Base-by-base conservation (phyloP, 2,113 vertebrate species). In the Xiphophorus maculatus region DNA sequence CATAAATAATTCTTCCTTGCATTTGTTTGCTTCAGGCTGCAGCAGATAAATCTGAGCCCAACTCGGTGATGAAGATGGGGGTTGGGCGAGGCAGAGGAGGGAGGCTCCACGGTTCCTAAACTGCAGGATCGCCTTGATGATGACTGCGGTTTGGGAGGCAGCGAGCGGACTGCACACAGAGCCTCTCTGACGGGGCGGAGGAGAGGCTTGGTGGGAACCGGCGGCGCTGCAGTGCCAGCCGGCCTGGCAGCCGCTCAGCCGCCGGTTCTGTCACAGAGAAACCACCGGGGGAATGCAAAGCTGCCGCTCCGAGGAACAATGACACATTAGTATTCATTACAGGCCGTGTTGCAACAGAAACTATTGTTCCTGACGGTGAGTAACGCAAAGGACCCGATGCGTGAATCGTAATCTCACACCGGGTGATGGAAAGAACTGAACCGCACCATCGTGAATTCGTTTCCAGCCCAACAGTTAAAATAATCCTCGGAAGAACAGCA, bases 211-310 rank as follows among this genome's bases (percentile, higher is more conserved):
- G 44, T 58, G 77, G 32, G 83, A 63, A 80, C 62, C 77, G 13
- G 76, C 0, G 48, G 84, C 63, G 64, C 77, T 27, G 58, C 77
- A 60, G 90, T 84, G 80, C 82, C 89, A 82, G 79, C 72, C 12
- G 3, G 35, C 35, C 65, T 66, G 65, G 79, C 77, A 83, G 85
- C 86, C 80, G 66, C 22, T 19, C 79, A 75, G 85, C 80, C 61
- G 76, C 76, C 79, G 79, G 60, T 32, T 64, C 74, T 63, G 72
- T 64, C 77, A 76, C 58, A 48, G 75, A 83, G 70, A 75, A 66
- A 69, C 80, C 84, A 81, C 72, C 14, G 63, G 84, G 75, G 78
- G 84, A 82, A 88, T 73, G 76, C 78, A 84, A 68, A 1, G 33
- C 17, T 74, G 73, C 67, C 63, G 71, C 77, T 73, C 64, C 60